A percentile compares a stretch with the other conserved stretches of the same genome.
Evolutionary conservation across 2,797 vertebrate species (phyloP).

Genomic region (Scarus forsteni): DNA sequence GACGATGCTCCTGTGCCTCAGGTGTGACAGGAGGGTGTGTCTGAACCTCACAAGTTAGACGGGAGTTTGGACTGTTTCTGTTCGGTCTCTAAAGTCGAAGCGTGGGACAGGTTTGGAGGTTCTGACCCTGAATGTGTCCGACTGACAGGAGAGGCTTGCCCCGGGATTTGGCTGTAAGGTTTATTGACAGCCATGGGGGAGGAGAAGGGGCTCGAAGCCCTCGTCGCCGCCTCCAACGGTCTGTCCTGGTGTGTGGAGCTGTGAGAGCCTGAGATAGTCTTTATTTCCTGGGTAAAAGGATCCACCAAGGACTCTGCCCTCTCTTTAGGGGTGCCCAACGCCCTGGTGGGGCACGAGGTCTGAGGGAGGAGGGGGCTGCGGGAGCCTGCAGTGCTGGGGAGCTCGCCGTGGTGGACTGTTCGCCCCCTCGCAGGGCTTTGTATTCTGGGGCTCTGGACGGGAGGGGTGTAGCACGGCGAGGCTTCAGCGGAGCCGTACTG

Average conservation of each 20-base stretch:
- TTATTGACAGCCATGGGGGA: slow-evolving; percentile 80
- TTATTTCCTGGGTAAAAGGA: slow-evolving; percentile 92
- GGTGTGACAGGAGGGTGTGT: slow-evolving; percentile 76
- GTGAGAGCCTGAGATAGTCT: slow-evolving; percentile 93
- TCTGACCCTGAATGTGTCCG: slow-evolving; percentile 89
- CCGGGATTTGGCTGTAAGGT: slow-evolving; percentile 86
- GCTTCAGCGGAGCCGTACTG: slow-evolving; percentile 82
- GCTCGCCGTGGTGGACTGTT: slow-evolving; percentile 82
- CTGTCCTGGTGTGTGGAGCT: slow-evolving; percentile 88
- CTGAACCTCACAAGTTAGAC: slow-evolving; percentile 92
- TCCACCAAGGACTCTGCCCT: slow-evolving; percentile 81
- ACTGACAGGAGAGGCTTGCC: slow-evolving; percentile 86
- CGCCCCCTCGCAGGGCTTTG: slow-evolving; percentile 87
- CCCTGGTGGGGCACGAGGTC: slow-evolving; percentile 82
- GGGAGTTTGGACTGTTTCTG: slow-evolving; percentile 91
- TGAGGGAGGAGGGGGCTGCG: slow-evolving; percentile 87
- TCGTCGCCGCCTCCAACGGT: slow-evolving; percentile 82
- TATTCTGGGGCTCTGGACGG: slow-evolving; percentile 84
- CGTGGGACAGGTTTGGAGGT: slow-evolving; percentile 78
- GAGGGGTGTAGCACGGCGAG: slow-evolving; percentile 87
- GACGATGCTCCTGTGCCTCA: slow-evolving; percentile 38
- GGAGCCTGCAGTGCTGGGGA: slow-evolving; percentile 79
- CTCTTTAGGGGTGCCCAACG: slow-evolving; percentile 70
- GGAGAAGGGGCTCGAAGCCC: slow-evolving; percentile 80
- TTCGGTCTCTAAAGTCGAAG: slow-evolving; percentile 84